Conservation (phyloP, 2,888 invertebrate species). For the Eustalomyia histrio region DNA sequence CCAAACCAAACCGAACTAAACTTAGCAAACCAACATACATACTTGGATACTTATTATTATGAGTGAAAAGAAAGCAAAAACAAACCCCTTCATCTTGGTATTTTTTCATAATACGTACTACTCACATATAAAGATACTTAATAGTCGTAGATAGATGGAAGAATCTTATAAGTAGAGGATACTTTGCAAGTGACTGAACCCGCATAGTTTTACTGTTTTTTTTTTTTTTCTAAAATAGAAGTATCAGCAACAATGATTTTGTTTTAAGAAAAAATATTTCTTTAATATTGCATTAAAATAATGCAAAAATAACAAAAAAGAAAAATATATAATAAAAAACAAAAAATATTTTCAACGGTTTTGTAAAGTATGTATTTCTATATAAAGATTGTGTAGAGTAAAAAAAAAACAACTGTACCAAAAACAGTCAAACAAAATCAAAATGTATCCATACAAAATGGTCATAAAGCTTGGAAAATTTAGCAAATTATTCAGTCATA, state of each 20-base stretch:
- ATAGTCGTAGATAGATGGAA: constrained; percentile 49
- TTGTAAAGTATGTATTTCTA: constrained; percentile 44
- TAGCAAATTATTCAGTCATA: too few species aligned
- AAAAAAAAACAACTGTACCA: not conserved
- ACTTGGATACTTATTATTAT: constrained; percentile 23
- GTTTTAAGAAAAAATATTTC: constrained; percentile 38
- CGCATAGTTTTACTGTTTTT: constrained; percentile 64
- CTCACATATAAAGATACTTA: constrained; percentile 42
- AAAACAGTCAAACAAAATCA: not conserved
- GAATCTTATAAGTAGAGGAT: constrained; percentile 56
- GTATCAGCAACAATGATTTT: constrained; percentile 32
- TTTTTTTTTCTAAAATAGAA: constrained; percentile 21
- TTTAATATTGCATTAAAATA: constrained; percentile 39
- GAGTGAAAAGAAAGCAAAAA: constrained; percentile 40
- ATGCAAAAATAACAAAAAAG: too few species aligned
- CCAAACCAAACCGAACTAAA: constrained; percentile 42
- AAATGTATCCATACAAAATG: too few species aligned
- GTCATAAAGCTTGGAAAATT: too few species aligned
- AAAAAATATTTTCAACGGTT: constrained; percentile 39
- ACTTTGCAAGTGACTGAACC: constrained; percentile 68
- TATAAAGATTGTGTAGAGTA: not conserved
- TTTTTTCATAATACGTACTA: constrained; percentile 52
- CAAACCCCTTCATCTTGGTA: constrained; percentile 51
- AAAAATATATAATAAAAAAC: constrained; percentile 18
- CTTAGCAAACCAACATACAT: constrained; percentile 41